Conservation (phyloP, 1,140 invertebrate species). For the Dreissena polymorpha region DNA sequence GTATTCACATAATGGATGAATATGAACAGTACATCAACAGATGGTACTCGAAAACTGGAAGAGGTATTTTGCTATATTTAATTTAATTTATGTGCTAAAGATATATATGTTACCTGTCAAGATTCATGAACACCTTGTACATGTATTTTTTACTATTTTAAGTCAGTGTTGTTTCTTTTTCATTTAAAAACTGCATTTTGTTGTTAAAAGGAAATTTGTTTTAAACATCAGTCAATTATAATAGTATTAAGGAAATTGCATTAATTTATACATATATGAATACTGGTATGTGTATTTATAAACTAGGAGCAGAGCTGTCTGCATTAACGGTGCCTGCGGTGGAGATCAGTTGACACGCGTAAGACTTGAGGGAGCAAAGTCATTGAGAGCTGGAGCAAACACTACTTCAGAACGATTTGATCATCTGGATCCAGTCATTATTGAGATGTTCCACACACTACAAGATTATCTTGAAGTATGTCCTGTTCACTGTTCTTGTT, state of each 20-base stretch:
- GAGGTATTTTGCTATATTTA: not conserved
- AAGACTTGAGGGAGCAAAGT: conserved; percentile 22
- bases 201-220: no score
- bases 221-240: no score
- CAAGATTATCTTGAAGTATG: conserved; percentile 32
- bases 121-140: no score
- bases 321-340: not conserved
- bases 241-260: no score
- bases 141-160: no score
- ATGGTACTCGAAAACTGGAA: conserved; percentile 4
- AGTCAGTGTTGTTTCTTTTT: no score
- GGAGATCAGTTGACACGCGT: conserved; percentile 33
- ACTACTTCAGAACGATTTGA: conserved; percentile 22
- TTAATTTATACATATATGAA: no score
- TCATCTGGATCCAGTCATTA: conserved; percentile 3
- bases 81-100: no score
- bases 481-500: not conserved
- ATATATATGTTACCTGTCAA: no score
- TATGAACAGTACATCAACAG: conserved; percentile 3
- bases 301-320: not conserved
- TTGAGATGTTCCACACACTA: conserved; percentile 30
- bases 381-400: conserved; percentile 9
- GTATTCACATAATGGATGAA: conserved; percentile 15
- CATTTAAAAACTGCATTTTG: no score
- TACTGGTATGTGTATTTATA: no score